Base-by-base conservation (phyloP, 2,888 invertebrate species). In the Pollenia amentaria region DNA sequence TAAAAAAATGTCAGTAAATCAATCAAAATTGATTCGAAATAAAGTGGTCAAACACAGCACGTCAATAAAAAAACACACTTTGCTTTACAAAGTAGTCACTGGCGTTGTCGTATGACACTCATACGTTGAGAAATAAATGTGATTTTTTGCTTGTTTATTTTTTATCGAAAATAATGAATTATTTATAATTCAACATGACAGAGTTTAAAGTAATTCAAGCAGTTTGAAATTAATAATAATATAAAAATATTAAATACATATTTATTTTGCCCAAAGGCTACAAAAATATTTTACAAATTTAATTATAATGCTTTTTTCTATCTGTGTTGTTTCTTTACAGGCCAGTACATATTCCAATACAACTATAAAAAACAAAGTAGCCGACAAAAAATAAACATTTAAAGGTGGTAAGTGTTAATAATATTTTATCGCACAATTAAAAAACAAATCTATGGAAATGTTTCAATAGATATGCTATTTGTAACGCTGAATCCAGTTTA, bases 21-120 rank as follows among this genome's bases (percentile, higher is more conserved):
- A 87, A 87, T 87, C 87, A 83, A 77, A 87, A 81, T 81, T 81
- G 84, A 73, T 87, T 77, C 62, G 69, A 80, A 84, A 80, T 80
- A 84, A 84, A 86, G 75, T 81, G 84, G 62, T 77, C 79, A 70
- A 72, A 76, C 72, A 81, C 42, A 67, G 55, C 53, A 87, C 38
- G 55, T 77, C 84, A 77, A 81, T 73, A 60, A 38, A 46, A 62
- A 14, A 64, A 29, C 18, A 44, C 9, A 44, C 46, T 80, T 72
- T 53, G 11, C 11, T 2, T 69, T 62, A 62, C 48, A 55, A 70
- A 44, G 70, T 51, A 11, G 51, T 51, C 21, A 51, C 21, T 38
- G 57, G 60, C 29, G 29, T 29, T 29, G 29, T 29, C 29, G 29
- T 3, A 3, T 21, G 46, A 1, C 76, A 69, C 55, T 48, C n/a